Evolutionary conservation across 2,888 invertebrate genomes (phyloP).

Genomic region (Crocallis elinguaria): DNA sequence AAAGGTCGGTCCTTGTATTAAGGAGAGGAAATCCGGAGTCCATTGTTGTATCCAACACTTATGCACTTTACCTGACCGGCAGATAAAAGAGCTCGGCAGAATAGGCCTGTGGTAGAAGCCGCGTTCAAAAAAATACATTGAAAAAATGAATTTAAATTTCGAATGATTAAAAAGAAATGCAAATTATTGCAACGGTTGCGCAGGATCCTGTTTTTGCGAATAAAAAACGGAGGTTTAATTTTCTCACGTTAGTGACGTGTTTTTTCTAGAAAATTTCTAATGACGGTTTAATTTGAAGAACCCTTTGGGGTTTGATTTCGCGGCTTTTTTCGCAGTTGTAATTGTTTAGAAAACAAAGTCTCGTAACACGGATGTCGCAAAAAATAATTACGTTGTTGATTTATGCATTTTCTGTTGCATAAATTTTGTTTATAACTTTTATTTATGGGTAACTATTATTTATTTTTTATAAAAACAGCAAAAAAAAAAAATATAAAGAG

Average conservation of each 20-base stretch:
- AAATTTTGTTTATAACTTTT: slow-evolving; percentile 45
- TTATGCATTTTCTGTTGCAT: slow-evolving; percentile 70
- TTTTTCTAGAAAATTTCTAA: slow-evolving; percentile 76
- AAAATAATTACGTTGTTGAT: slow-evolving; percentile 80
- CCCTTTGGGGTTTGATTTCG: slow-evolving; percentile 83
- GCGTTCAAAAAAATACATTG: slow-evolving; percentile 71
- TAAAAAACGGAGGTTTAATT: slow-evolving; percentile 73
- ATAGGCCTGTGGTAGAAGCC: slow-evolving; percentile 57
- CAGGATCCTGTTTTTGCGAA: slow-evolving; percentile 50
- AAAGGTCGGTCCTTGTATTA: slow-evolving; percentile 79
- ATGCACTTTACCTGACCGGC: slow-evolving; percentile 80
- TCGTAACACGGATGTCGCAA: slow-evolving; percentile 82
- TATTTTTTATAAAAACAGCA: slow-evolving; percentile 18
- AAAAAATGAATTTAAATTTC: slow-evolving; percentile 51
- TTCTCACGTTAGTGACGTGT: slow-evolving; percentile 77
- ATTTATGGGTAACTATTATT: slow-evolving; percentile 24
- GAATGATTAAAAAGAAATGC: slow-evolving; percentile 55
- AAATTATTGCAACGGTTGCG: slow-evolving; percentile 77
- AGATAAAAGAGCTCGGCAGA: slow-evolving; percentile 66
- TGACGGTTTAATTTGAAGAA: slow-evolving; percentile 83
- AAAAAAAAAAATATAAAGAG: too few relatives aligned
- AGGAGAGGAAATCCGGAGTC: slow-evolving; percentile 82
- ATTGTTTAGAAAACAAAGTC: slow-evolving; percentile 82
- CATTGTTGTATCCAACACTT: slow-evolving; percentile 78
- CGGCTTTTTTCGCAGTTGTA: slow-evolving; percentile 56